Evolutionary conservation across 2,113 vertebrate genomes (phyloP).

Genomic region (Ciconia maguari): DNA sequence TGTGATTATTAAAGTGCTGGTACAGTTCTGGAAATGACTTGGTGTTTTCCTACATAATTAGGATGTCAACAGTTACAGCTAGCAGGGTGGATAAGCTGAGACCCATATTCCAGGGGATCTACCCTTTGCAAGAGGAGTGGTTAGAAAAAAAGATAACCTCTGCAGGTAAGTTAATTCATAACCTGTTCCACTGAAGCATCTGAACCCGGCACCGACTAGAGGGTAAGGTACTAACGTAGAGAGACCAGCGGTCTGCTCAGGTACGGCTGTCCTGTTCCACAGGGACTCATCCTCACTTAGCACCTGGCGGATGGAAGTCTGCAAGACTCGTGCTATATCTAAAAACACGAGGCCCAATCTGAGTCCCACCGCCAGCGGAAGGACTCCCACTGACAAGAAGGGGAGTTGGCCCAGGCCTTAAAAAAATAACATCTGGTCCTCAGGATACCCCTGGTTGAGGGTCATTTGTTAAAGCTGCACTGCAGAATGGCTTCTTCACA

Average conservation of each 20-base stretch:
- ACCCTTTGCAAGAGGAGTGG: not conserved
- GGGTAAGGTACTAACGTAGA: not conserved
- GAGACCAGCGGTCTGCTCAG: not conserved
- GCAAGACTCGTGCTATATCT: not conserved
- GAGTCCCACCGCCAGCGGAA: not conserved
- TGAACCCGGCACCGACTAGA: not conserved
- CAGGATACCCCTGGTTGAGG: not conserved
- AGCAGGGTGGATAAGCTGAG: not conserved
- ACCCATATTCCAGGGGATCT: not conserved
- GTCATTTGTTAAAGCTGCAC: not conserved
- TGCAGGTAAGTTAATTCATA: not conserved
- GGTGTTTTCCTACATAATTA: not conserved
- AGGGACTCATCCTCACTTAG: not conserved
- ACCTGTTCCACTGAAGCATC: not conserved
- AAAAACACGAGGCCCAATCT: not conserved
- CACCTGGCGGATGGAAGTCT: not conserved
- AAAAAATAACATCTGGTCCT: not conserved
- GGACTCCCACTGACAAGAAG: not conserved
- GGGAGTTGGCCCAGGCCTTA: not conserved
- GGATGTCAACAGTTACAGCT: not conserved
- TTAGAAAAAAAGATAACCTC: not conserved
- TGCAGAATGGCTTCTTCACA: conserved; percentile 1
- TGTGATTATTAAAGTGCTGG: not conserved
- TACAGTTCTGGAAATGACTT: not conserved
- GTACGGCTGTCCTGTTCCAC: not conserved